Evolutionary conservation across 2,888 invertebrate genomes (phyloP).

Genomic region (Pomacea canaliculata): DNA sequence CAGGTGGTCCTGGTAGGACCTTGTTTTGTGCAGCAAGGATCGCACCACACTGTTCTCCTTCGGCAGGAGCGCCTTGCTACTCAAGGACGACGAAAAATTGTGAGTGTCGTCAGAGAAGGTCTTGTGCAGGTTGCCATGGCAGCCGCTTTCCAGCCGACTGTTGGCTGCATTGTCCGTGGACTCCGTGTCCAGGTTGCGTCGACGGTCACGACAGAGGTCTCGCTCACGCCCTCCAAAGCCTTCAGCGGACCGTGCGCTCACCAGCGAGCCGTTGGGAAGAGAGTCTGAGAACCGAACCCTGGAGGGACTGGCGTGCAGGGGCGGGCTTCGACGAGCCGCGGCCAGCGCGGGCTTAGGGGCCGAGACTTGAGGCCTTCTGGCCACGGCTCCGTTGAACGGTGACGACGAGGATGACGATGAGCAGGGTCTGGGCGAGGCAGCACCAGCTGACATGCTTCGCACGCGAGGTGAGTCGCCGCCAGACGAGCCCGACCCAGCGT

Average conservation of each 20-base stretch:
- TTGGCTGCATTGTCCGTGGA: constrained; percentile 24
- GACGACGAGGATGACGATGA: constrained; percentile 27
- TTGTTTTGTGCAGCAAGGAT: constrained; percentile 37
- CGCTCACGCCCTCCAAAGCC: background rate
- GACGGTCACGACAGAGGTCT: background rate
- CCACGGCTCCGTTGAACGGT: constrained; percentile 12
- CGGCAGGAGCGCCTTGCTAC: constrained; percentile 37
- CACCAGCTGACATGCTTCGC: constrained; percentile 23
- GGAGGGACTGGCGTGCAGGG: constrained; percentile 5
- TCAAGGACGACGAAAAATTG: constrained; percentile 38
- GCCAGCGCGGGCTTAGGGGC: background rate
- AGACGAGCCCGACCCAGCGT: constrained; percentile 2
- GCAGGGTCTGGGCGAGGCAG: constrained; percentile 18
- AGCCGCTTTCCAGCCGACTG: constrained; percentile 21
- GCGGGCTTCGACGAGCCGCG: background rate
- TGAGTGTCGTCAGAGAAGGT: constrained; percentile 36
- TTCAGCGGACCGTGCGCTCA: background rate
- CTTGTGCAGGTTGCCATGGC: constrained; percentile 30
- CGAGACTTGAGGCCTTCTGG: constrained; percentile 1
- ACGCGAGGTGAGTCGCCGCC: constrained; percentile 12
- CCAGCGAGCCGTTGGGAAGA: constrained; percentile 21
- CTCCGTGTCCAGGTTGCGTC: constrained; percentile 9
- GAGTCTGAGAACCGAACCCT: constrained; percentile 20
- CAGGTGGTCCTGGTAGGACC: constrained; percentile 40
- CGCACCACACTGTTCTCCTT: constrained; percentile 37